A percentile compares a stretch with the other conserved stretches of the same genome.
phyloP scores from a whole-genome alignment of 2,888 invertebrate genomes.

The Oscheius onirici region DNA sequence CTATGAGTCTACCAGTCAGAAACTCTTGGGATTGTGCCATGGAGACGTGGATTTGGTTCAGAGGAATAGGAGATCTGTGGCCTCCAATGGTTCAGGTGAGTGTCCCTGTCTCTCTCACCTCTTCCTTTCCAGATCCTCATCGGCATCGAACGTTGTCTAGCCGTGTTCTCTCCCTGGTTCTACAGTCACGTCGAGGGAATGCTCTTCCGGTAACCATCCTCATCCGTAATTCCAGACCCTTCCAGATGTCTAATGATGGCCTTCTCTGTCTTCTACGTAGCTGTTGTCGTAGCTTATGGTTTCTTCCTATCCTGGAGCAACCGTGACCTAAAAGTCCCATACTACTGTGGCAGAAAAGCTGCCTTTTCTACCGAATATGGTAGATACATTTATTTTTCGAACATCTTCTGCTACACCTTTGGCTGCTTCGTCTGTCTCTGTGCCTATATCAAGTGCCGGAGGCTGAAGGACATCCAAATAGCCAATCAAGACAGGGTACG shows the following conservation, averaged over 20 bases:
- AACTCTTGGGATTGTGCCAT: conserved; percentile 50
- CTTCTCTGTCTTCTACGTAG: conserved; percentile 21
- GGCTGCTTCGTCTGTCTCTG: conserved; percentile 10
- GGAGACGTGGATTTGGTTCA: conserved; percentile 51
- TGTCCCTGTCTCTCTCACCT: neutral
- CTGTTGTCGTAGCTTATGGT: neutral
- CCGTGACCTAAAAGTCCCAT: conserved; percentile 11
- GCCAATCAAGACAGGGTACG: conserved; percentile 7
- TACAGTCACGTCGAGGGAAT: conserved; percentile 35
- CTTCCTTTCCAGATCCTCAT: conserved; percentile 31
- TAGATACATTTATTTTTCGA: conserved; percentile 21
- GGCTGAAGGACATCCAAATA: conserved; percentile 16
- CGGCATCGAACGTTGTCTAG: conserved; percentile 42
- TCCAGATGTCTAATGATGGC: conserved; percentile 1
- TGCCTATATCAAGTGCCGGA: conserved; percentile 5
- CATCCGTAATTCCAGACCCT: neutral
- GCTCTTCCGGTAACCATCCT: neutral
- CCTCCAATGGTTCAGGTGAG: conserved; percentile 48
- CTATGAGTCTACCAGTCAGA: conserved; percentile 33
- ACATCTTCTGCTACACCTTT: conserved; percentile 29
- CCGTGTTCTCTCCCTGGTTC: conserved; percentile 47
- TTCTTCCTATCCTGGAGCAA: neutral
- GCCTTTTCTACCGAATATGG: conserved; percentile 44
- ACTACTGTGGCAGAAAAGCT: conserved; percentile 58
- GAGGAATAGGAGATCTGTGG: conserved; percentile 56